phyloP scores from a whole-genome alignment of 2,888 invertebrate species.

The Patella caerulea region DNA sequence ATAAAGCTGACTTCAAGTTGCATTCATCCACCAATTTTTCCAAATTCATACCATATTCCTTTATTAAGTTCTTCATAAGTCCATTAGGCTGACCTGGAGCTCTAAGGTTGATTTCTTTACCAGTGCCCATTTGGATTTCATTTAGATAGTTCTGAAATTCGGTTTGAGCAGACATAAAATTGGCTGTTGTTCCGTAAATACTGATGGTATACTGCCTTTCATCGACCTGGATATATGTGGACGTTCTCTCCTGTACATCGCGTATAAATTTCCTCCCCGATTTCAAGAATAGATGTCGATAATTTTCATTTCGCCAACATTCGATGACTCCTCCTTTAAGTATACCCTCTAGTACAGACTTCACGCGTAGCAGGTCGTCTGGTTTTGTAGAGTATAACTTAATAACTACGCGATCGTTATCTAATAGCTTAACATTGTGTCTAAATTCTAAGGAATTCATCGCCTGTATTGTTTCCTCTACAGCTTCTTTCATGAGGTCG shows the following conservation, averaged over 20 bases:
- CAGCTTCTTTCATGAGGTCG: constrained; percentile 32
- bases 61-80: constrained; percentile 46
- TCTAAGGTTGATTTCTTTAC: constrained; percentile 32
- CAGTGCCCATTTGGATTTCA: background rate
- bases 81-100: constrained; percentile 45
- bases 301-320: constrained; percentile 24
- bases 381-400: constrained; percentile 38
- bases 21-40: constrained; percentile 32
- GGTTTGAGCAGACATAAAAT: constrained; percentile 27
- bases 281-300: constrained; percentile 35
- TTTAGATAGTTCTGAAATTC: constrained; percentile 35
- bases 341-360: constrained; percentile 35
- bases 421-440: constrained; percentile 22
- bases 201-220: constrained; percentile 38
- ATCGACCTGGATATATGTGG: constrained; percentile 39
- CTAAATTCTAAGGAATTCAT: constrained; percentile 19
- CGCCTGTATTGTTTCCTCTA: constrained; percentile 28
- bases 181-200: constrained; percentile 38
- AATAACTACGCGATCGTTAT: constrained; percentile 38
- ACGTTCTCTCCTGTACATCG: constrained; percentile 34
- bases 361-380: constrained; percentile 35
- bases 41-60: constrained; percentile 43
- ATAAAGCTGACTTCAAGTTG: constrained; percentile 29
- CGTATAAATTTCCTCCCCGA: constrained; percentile 37
- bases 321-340: constrained; percentile 43